These are phyloP conservation scores for Lophius americanus DNA, from an alignment of 2,797 vertebrate species.

Conservation along the genomic window DNA sequence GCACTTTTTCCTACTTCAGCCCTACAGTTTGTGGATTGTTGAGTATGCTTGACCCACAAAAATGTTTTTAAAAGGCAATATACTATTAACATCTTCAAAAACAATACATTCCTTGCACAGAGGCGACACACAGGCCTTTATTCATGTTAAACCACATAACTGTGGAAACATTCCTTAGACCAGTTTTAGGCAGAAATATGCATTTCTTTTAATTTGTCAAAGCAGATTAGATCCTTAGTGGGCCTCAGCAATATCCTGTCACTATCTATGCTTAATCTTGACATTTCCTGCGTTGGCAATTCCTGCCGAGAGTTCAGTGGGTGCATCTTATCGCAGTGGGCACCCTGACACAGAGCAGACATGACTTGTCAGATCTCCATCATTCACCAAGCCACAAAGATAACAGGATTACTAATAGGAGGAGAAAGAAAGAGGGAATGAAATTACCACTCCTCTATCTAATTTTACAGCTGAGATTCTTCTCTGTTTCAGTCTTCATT, in stretches of 20 bases:
- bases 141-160: too few relatives aligned
- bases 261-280: slow-evolving; percentile 58
- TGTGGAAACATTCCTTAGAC: neutral
- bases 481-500: neutral
- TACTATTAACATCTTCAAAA: too few relatives aligned
- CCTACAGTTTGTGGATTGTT: too few relatives aligned
- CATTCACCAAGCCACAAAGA: slow-evolving; percentile 18
- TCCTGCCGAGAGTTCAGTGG: slow-evolving; percentile 23
- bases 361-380: slow-evolving; percentile 41
- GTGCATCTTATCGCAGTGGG: slow-evolving; percentile 22
- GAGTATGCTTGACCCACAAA: too few relatives aligned
- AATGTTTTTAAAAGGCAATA: too few relatives aligned
- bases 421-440: neutral
- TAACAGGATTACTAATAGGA: slow-evolving; percentile 31
- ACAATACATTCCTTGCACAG: too few relatives aligned
- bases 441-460: neutral
- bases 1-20: too few relatives aligned
- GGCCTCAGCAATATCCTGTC: slow-evolving; percentile 23
- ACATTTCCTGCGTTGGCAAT: slow-evolving; percentile 45
- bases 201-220: neutral
- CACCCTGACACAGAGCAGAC: slow-evolving; percentile 39
- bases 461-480: slow-evolving; percentile 7
- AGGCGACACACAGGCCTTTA: too few relatives aligned
- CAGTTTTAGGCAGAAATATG: neutral
- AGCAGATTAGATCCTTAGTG: slow-evolving; percentile 1